Evolutionary conservation across 2,113 vertebrate genomes (phyloP).

Genomic region (Platycercus adscitus): DNA sequence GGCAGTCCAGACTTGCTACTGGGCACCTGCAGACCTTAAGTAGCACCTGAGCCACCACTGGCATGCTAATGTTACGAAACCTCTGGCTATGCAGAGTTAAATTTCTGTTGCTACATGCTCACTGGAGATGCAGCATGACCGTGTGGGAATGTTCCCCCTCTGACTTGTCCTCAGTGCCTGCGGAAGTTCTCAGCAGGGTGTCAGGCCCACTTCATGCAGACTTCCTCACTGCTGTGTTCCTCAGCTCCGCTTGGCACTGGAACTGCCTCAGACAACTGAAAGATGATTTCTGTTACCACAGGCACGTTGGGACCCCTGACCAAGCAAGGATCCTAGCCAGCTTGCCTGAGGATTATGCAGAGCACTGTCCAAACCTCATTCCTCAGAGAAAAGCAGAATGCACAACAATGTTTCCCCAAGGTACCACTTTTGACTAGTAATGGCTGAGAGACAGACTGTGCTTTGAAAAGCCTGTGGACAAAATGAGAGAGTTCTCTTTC

Average conservation of each 20-base stretch:
- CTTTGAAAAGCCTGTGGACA: not conserved
- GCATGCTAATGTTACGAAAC: not conserved
- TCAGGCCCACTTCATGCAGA: not conserved
- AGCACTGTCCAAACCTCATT: not conserved
- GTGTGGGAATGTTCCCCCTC: not conserved
- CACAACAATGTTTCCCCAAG: not conserved
- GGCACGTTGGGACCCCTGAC: not conserved
- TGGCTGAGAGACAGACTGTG: not conserved
- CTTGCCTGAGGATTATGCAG: not conserved
- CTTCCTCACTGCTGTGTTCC: not conserved
- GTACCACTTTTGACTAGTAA: not conserved
- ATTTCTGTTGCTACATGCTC: not conserved
- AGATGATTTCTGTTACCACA: not conserved
- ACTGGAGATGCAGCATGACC: not conserved
- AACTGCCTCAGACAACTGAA: rapidly evolving
- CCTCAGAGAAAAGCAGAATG: not conserved
- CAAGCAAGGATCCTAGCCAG: not conserved
- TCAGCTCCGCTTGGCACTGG: not conserved
- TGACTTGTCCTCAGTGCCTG: not conserved
- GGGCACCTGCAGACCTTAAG: not conserved
- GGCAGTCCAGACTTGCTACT: not conserved
- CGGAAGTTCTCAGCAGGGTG: not conserved
- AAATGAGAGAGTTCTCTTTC: not conserved
- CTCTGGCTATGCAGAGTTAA: not conserved
- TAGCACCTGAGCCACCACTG: not conserved